Evolutionary conservation across 2,797 vertebrate species (phyloP), one percentile per base, ranked within the genome.

Genomic region (Adrianichthys oophorus): DNA sequence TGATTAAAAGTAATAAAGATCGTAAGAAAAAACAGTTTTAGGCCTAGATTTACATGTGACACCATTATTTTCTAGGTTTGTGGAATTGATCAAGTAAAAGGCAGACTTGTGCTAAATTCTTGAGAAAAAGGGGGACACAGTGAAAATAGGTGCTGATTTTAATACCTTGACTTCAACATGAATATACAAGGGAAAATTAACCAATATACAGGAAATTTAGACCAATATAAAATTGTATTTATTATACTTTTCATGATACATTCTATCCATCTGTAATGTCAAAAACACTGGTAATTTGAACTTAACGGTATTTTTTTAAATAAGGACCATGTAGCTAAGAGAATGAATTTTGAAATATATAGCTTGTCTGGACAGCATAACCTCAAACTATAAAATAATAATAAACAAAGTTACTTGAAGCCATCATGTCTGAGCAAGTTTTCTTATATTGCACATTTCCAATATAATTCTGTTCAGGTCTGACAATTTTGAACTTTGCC

Each of bases 201-300:
- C 80, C 89, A 88, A 89, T 90, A 89, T 91, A 92, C 90, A 92
- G 83, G 85, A 88, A 85, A 84, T 82, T 87, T 89, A 87, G 90
- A 92, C 89, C 79, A 62, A 90, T 91, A 92, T 78, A 92, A 93
- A 91, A 91, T 67, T 83, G 79, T 88, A 90, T 92, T 92, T 92
- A 91, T 92, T 92, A 91, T 89, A 90, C 88, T 89, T 90, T 90
- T 87, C 89, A 91, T 91, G 89, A 82, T 93, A 93, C 92, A 93
- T 91, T 93, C 89, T 93, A 92, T 81, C 87, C 80, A 87, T 81
- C 86, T 89, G 81, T 80, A 88, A 88, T 91, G 88, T 87, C 82
- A 81, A 85, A 89, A 92, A 93, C 91, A 93, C 88, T 92, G 80
- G 88, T 87, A 76, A 67, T 62, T 91, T 90, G 79, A 92, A 93